These are phyloP conservation scores for Latrodectus elegans DNA, from an alignment of 2,888 invertebrate genomes.

Conservation along the genomic window DNA sequence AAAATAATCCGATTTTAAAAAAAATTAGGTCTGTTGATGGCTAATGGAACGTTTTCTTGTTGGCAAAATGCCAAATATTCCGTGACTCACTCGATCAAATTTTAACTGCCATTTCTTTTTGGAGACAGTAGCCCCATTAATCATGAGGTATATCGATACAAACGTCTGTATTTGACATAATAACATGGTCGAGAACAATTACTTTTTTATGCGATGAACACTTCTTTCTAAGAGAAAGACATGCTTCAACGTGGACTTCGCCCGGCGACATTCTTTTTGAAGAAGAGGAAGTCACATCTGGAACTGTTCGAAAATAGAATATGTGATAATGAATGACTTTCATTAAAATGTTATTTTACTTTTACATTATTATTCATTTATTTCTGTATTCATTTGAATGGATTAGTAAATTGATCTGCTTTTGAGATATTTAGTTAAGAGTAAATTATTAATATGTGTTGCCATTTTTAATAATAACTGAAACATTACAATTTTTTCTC, in stretches of 20 bases:
- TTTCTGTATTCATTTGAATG: too few relatives aligned
- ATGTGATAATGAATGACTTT: too few relatives aligned
- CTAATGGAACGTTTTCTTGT: neutral
- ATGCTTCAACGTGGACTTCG: neutral
- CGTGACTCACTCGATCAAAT: slow-evolving; percentile 30
- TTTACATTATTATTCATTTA: too few relatives aligned
- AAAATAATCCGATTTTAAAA: neutral
- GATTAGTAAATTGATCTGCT: too few relatives aligned
- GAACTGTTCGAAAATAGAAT: too few relatives aligned
- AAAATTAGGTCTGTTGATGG: neutral
- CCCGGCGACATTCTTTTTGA: neutral
- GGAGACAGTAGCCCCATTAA: slow-evolving; percentile 27
- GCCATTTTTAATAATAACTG: too few relatives aligned
- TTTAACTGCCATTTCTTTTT: slow-evolving; percentile 40
- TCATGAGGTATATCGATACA: slow-evolving; percentile 38
- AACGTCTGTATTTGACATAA: slow-evolving; percentile 18
- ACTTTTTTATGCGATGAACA: neutral
- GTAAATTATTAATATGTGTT: too few relatives aligned
- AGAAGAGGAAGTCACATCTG: neutral
- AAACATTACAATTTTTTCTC: too few relatives aligned
- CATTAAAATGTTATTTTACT: too few relatives aligned
- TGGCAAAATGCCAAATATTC: slow-evolving; percentile 17
- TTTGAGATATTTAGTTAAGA: too few relatives aligned
- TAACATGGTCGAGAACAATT: slow-evolving; percentile 3
- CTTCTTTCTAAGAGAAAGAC: neutral